Percentiles rank a stretch among this genome's conserved stretches.
Evolutionary conservation across 2,888 invertebrate species (phyloP).

Genomic region (Crematogaster levior): DNA sequence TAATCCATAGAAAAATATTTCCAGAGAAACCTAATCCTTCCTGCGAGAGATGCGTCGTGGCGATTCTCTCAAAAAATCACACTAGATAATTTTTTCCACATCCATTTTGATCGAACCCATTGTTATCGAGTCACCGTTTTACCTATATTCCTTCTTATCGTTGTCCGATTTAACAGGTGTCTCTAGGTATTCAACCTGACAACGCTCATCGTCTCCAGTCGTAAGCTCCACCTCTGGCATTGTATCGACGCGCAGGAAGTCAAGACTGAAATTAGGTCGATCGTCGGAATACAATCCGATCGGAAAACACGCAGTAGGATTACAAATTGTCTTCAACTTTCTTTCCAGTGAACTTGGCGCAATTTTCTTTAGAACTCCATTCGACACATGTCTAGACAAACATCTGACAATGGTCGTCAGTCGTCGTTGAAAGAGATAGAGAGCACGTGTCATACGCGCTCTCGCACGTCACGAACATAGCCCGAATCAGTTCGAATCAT

Average conservation of each 20-base stretch:
- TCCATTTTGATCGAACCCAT: neutral
- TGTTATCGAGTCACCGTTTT: conserved; percentile 1
- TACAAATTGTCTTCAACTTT: conserved; percentile 63
- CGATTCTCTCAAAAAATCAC: neutral
- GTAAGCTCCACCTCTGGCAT: conserved; percentile 35
- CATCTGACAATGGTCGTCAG: neutral
- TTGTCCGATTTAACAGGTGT: conserved; percentile 91
- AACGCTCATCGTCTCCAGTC: neutral
- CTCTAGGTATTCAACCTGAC: conserved; percentile 78
- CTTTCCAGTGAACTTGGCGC: conserved; percentile 65
- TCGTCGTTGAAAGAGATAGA: neutral
- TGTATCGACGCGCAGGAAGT: neutral
- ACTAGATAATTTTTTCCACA: neutral
- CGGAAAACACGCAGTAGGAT: neutral
- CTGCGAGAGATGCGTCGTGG: neutral
- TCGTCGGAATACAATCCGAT: neutral
- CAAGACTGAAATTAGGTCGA: conserved; percentile 39
- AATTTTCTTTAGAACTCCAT: conserved; percentile 75
- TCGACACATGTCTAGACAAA: neutral
- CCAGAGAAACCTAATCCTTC: neutral
- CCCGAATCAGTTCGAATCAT: no score
- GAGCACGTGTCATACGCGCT: neutral
- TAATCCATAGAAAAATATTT: no score
- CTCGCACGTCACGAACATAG: neutral
- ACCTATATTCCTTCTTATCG: conserved; percentile 93